Percentiles rank a stretch among this genome's conserved stretches.
phyloP scores from a whole-genome alignment of 1,140 invertebrate genomes.

The Philotrypesis tridentata region DNA sequence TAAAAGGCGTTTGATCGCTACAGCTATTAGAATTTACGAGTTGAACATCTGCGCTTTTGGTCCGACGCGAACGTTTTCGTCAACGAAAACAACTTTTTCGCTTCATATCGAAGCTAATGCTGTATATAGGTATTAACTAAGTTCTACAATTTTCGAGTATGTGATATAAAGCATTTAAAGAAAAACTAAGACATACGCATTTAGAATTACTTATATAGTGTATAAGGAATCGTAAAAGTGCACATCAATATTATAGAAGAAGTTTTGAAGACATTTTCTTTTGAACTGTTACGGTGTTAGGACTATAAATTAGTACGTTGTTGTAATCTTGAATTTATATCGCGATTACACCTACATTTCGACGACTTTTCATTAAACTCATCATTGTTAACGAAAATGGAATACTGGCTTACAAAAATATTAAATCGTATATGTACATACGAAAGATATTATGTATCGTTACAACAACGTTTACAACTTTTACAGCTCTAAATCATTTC shows the following conservation, averaged over 20 bases:
- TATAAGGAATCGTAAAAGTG: too few relatives aligned
- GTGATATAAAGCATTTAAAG: neutral
- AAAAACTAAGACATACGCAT: neutral
- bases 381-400: neutral
- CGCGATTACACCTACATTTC: too few relatives aligned
- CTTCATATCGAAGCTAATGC: neutral
- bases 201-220: neutral
- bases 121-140: neutral
- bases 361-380: too few relatives aligned
- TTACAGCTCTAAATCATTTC: neutral
- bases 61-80: conserved; percentile 25
- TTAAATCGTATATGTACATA: neutral
- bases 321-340: too few relatives aligned
- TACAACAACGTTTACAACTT: neutral
- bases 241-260: neutral
- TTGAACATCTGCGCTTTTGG: neutral
- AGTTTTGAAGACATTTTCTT: neutral
- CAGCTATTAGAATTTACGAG: conserved; percentile 38
- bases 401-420: neutral
- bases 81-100: conserved; percentile 26
- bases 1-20: conserved; percentile 32
- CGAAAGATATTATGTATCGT: neutral
- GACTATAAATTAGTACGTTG: too few relatives aligned
- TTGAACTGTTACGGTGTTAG: neutral
- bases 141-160: neutral